These are phyloP conservation scores for Eugnorisma glareosa DNA, from an alignment of 2,888 invertebrate species.

Conservation along the genomic window DNA sequence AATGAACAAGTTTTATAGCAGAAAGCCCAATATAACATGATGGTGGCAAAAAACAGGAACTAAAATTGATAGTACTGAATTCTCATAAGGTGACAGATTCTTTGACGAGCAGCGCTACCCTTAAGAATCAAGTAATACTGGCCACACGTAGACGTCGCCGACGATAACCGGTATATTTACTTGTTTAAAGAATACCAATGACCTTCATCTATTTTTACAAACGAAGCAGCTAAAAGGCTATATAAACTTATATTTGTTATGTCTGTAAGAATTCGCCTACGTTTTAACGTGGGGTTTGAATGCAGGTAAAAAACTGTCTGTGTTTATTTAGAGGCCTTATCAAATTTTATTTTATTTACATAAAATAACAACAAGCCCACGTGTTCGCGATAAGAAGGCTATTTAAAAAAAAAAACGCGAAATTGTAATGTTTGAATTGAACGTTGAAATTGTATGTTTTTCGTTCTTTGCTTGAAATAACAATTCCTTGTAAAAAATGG, in stretches of 20 bases:
- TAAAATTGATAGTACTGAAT: neutral
- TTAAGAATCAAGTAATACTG: neutral
- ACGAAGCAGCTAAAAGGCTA: neutral
- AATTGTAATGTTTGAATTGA: no score
- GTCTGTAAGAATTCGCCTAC: constrained; percentile 21
- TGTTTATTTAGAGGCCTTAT: constrained; percentile 10
- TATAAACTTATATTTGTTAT: neutral
- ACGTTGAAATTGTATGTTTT: no score
- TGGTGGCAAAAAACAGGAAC: neutral
- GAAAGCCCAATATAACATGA: neutral
- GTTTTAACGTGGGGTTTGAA: constrained; percentile 8
- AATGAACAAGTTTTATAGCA: constrained; percentile 1
- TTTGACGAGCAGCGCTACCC: neutral
- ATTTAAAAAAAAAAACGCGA: no score
- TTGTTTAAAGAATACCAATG: constrained; percentile 22
- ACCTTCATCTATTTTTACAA: constrained; percentile 12
- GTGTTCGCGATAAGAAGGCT: neutral
- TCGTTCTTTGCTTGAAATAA: no score
- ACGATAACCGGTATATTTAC: constrained; percentile 23
- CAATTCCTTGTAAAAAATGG: no score
- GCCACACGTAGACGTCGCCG: neutral
- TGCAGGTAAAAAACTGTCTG: constrained; percentile 23
- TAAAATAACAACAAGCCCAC: neutral
- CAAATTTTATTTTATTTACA: neutral
- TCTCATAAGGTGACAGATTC: neutral